Percentiles rank a stretch among this genome's conserved stretches.
Conservation (phyloP, 1,140 invertebrate genomes). For the Globodera rostochiensis region DNA sequence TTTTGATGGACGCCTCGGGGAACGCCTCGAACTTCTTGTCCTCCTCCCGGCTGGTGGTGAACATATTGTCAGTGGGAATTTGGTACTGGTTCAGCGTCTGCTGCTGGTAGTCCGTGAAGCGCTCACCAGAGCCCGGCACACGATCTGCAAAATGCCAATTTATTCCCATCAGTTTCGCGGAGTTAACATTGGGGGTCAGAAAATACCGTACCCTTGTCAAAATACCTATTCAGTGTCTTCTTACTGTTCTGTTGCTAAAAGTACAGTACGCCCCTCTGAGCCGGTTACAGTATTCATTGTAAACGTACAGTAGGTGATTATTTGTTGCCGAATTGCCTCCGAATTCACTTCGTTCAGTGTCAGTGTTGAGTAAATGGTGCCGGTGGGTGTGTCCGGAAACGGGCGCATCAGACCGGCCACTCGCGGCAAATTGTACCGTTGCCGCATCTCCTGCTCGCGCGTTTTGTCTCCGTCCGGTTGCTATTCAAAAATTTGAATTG, state of each 20-base stretch:
- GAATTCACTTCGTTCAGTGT: slow-evolving; percentile 56
- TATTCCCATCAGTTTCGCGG: slow-evolving; percentile 11
- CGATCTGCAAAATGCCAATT: slow-evolving; percentile 36
- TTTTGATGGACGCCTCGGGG: slow-evolving; percentile 58
- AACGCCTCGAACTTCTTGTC: slow-evolving; percentile 66
- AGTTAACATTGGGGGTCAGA: no score
- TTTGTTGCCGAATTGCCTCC: slow-evolving; percentile 52
- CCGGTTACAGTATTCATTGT: neutral
- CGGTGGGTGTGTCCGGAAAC: slow-evolving; percentile 53
- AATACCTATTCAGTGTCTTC: neutral
- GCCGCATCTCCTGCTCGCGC: slow-evolving; percentile 50
- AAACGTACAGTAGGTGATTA: slow-evolving; percentile 49
- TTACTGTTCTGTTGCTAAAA: neutral
- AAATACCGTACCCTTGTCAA: no score
- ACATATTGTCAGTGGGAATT: slow-evolving; percentile 60
- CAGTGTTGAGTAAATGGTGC: slow-evolving; percentile 49
- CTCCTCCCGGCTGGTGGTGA: slow-evolving; percentile 61
- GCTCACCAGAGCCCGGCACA: slow-evolving; percentile 50
- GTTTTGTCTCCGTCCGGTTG: slow-evolving; percentile 59
- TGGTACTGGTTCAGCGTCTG: slow-evolving; percentile 50
- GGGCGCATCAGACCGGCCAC: slow-evolving; percentile 52
- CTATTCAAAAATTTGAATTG: slow-evolving; percentile 14
- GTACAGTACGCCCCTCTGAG: neutral
- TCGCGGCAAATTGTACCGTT: slow-evolving; percentile 50
- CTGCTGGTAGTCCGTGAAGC: slow-evolving; percentile 51